A percentile compares a stretch with the other conserved stretches of the same genome.
phyloP scores from a whole-genome alignment of 2,113 vertebrate genomes.

The Hippocampus zosterae region DNA sequence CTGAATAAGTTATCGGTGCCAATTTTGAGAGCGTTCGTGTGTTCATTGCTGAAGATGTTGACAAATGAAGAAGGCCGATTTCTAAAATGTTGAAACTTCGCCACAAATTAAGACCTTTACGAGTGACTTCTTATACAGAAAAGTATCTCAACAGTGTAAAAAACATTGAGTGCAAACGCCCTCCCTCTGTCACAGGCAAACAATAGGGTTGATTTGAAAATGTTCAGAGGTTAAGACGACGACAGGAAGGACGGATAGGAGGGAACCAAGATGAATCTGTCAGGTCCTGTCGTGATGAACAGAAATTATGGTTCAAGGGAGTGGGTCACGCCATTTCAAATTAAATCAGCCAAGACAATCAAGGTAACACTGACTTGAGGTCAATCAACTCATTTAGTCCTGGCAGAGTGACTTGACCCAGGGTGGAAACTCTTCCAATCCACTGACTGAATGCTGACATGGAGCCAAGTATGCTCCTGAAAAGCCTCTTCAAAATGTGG shows the following conservation, averaged over 20 bases:
- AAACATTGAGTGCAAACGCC: slow-evolving; percentile 1
- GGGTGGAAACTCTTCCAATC: slow-evolving; percentile 21
- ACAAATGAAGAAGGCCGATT: too few relatives aligned
- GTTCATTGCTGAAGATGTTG: too few relatives aligned
- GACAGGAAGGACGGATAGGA: slow-evolving; percentile 19
- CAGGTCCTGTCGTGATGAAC: slow-evolving; percentile 15
- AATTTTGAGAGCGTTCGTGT: too few relatives aligned
- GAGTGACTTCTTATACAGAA: neutral
- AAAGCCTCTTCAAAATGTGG: slow-evolving; percentile 48
- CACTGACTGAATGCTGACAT: slow-evolving; percentile 27
- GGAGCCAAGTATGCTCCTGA: slow-evolving; percentile 11
- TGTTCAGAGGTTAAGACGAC: slow-evolving; percentile 8
- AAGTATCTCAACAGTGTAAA: neutral
- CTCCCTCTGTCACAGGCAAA: slow-evolving; percentile 15
- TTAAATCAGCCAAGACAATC: slow-evolving; percentile 32
- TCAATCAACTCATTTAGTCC: slow-evolving; percentile 17
- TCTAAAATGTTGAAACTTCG: too few relatives aligned
- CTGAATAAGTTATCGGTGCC: neutral
- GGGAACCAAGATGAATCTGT: slow-evolving; percentile 12
- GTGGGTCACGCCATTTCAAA: slow-evolving; percentile 17
- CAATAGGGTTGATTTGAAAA: slow-evolving; percentile 8
- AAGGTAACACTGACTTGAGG: slow-evolving; percentile 23
- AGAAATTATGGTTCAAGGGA: slow-evolving; percentile 18
- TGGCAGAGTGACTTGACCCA: slow-evolving; percentile 22
- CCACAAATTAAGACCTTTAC: too few relatives aligned